A percentile compares a stretch with the other conserved stretches of the same genome.
These are phyloP conservation scores for Plumapathes pennacea DNA, from an alignment of 92 coral and sea anemone species.

Conservation along the genomic window DNA sequence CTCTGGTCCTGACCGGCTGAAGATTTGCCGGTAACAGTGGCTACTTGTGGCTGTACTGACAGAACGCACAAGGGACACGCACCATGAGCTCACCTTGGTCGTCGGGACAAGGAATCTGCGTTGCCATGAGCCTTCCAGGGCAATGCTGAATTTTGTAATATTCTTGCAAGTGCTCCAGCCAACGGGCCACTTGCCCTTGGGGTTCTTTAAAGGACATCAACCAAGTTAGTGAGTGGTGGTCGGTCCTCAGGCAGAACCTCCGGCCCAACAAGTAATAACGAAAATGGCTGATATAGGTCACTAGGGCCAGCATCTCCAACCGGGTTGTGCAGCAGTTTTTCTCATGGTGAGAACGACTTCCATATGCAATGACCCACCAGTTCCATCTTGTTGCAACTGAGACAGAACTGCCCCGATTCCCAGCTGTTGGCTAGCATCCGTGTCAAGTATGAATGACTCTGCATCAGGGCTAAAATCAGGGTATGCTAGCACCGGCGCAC, in stretches of 20 bases:
- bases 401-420: slow-evolving; percentile 43
- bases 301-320: slow-evolving; percentile 40
- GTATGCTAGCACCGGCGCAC: slow-evolving; percentile 51
- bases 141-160: slow-evolving; percentile 47
- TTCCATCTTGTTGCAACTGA: slow-evolving; percentile 38
- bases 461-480: slow-evolving; percentile 42
- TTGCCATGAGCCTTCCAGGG: slow-evolving; percentile 48
- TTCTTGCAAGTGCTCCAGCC: slow-evolving; percentile 55
- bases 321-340: slow-evolving; percentile 57
- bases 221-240: slow-evolving; percentile 38
- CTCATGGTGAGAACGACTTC: slow-evolving; percentile 53
- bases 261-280: slow-evolving; percentile 31
- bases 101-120: slow-evolving; percentile 54
- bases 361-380: slow-evolving; percentile 38
- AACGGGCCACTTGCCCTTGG: slow-evolving; percentile 47
- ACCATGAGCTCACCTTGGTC: slow-evolving; percentile 44
- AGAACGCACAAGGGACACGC: slow-evolving; percentile 50
- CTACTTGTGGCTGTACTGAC: not conserved
- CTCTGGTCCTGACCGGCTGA: not conserved
- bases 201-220: slow-evolving; percentile 48
- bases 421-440: slow-evolving; percentile 40
- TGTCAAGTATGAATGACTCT: slow-evolving; percentile 43
- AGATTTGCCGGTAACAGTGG: not conserved
- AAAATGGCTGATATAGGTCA: slow-evolving; percentile 37
- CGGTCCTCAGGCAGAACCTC: slow-evolving; percentile 25